Conservation (phyloP, 2,113 vertebrate genomes). For the Chionomys nivalis region DNA sequence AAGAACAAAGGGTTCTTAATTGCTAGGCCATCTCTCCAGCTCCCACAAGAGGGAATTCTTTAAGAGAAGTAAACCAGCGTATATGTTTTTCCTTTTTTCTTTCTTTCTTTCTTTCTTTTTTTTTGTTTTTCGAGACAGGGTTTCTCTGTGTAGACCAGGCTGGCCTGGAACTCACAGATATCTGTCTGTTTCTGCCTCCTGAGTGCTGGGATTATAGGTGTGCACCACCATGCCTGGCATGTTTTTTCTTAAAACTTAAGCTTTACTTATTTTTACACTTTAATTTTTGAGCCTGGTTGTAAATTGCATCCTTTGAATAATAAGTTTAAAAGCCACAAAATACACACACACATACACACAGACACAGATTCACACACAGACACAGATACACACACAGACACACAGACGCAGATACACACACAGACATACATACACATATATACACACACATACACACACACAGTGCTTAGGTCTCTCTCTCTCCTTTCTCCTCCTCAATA, state of each 20-base stretch:
- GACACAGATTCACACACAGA: no score
- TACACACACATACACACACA: not conserved
- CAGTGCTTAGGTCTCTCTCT: no score
- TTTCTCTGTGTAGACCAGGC: no score
- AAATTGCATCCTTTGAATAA: not conserved
- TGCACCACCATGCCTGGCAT: no score
- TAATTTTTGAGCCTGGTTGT: not conserved
- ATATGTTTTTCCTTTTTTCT: not conserved
- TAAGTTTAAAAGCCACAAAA: not conserved
- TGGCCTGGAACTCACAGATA: no score
- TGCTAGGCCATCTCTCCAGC: not conserved
- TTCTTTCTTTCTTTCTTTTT: no score
- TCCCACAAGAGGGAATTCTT: not conserved
- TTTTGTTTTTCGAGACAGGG: no score
- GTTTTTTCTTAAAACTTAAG: no score
- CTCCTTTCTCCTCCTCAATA: not conserved
- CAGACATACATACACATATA: not conserved
- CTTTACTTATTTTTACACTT: not conserved
- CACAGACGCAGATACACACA: no score
- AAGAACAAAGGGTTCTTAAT: not conserved
- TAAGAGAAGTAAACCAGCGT: not conserved
- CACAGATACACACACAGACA: no score
- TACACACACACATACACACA: not conserved
- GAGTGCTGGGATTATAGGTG: no score
- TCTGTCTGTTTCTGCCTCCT: no score